Base-by-base conservation (phyloP, 37 sponge, comb jelly and placozoan genomes). In the Diacarnus erythraeanus region DNA sequence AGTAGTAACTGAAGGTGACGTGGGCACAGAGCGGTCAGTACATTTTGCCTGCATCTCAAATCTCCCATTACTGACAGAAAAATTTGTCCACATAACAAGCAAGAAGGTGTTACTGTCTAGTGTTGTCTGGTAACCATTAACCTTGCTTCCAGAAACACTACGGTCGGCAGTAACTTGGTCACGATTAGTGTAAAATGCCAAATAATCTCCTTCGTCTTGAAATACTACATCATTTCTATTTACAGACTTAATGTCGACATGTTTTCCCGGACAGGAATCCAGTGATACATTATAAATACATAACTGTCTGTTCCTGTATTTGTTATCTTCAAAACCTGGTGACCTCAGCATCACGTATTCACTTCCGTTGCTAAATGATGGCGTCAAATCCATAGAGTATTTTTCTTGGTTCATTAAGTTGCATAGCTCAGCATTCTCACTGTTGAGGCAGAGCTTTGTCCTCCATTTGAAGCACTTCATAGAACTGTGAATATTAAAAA, bases 251-350 rank as follows among this genome's bases (percentile, higher is more conserved):
- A 61, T 23, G 20, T 27, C 30, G 18, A 61, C 64, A 29, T 23
- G 9, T 15, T 15, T 23, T 15, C 64, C 64, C 5, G 64, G 64
- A 15, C 64, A 61, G n/a, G n/a, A n/a, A 25, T 61, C 20, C 5
- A 61, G 64, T 23, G 64, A 61, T 6, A 61, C 30, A 25, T 61
- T 61, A 61, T 61, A 61, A 61, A 61, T 4, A 27, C 64, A 61
- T 12, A 61, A 61, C 5, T 8, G 9, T 25, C 64, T 29, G 20
- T 61, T 6, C 25, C 9, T 23, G 30, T 61, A 61, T 23, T 15
- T 61, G 10, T 12, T 47, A 6, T 12, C 12, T 15, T 47, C 12
- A 12, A 47, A 47, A 12, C 51, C 51, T 47, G 51, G 51, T 47
- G 51, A 47, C n/a, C n/a, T n/a, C n/a, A n/a, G n/a, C n/a, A n/a